phyloP scores from a whole-genome alignment of 2,888 invertebrate genomes.

The Mesoligia furuncula region DNA sequence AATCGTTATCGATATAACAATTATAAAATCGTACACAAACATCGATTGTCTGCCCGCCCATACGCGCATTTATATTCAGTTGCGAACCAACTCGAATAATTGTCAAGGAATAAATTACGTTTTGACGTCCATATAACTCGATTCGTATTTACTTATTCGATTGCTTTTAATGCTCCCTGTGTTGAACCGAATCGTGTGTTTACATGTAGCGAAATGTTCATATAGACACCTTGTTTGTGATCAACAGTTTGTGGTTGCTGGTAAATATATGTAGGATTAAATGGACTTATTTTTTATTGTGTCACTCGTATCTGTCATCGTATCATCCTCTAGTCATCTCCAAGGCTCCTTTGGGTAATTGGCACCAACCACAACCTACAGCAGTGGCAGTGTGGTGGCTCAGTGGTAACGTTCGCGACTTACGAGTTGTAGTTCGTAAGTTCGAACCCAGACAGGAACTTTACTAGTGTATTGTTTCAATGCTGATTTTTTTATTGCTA shows the following conservation, averaged over 20 bases:
- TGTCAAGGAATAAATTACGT: slow-evolving; percentile 72
- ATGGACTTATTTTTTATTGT: background rate
- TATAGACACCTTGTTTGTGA: slow-evolving; percentile 1
- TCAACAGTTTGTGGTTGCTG: background rate
- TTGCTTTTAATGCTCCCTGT: slow-evolving; percentile 57
- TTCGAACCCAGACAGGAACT: too few species aligned
- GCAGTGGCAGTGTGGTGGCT: too few species aligned
- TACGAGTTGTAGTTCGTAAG: too few species aligned
- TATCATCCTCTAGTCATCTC: background rate
- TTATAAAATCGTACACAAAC: slow-evolving; percentile 50
- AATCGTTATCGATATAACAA: slow-evolving; percentile 42
- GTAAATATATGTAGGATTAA: background rate
- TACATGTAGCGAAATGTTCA: slow-evolving; percentile 5
- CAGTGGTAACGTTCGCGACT: too few species aligned
- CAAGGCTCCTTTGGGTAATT: background rate
- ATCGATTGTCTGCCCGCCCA: slow-evolving; percentile 54
- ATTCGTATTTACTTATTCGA: slow-evolving; percentile 69
- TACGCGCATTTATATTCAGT: slow-evolving; percentile 67
- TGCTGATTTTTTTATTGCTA: too few species aligned
- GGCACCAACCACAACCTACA: background rate
- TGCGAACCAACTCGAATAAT: slow-evolving; percentile 63
- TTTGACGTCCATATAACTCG: slow-evolving; percentile 67
- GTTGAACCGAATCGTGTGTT: slow-evolving; percentile 37
- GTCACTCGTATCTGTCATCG: background rate
- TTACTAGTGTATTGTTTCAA: too few species aligned